Evolutionary conservation across 2,888 invertebrate species (phyloP), one percentile per base, ranked within the genome.

Genomic region (Pristionchus mayeri): DNA sequence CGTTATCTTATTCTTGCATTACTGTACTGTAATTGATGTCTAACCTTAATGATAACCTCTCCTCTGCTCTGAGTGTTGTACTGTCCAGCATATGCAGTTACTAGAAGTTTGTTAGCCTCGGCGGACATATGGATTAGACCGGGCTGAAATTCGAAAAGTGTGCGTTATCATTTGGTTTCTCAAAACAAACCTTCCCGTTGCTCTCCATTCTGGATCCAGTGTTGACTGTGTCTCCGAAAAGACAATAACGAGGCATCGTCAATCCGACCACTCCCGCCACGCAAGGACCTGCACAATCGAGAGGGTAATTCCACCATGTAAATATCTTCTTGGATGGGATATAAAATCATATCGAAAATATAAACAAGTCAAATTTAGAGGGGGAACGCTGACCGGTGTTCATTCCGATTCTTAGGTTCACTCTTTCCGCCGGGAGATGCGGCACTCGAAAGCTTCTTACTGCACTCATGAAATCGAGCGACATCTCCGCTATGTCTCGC

Each of bases 181-280:
- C 44, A 44, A 44, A 44, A 13, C 44, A 44, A 9, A 75, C 75
- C 87, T 90, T 90, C 63, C 90, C 88, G 80, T 88, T 89, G 67
- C 88, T 88, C 80, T 91, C 91, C 91, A 91, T 91, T 44, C 90
- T 67, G 63, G 90, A 89, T 0, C 91, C 91, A 7, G 91, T 90
- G 86, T 91, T 91, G 2, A 91, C 91, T 11, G 91, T 90, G 85
- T 91, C 91, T 60, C 91, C 91, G 76, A 91, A 90, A 6, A 90
- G 86, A 85, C 90, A 90, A 67, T 89, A 90, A 3, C 90, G 85
- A 13, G 90, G 90, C 90, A 90, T 90, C 48, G 90, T 88, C 44
- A 87, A 63, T 2, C 90, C 90, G 16, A 90, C 90, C 13, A 90
- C 90, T n/a, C 90, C 79, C 3, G 79, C 79, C 3, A 79, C 79